Percentiles rank a stretch among this genome's conserved stretches.
phyloP scores from a whole-genome alignment of 2,888 invertebrate genomes.

The Leucophenga montana region DNA sequence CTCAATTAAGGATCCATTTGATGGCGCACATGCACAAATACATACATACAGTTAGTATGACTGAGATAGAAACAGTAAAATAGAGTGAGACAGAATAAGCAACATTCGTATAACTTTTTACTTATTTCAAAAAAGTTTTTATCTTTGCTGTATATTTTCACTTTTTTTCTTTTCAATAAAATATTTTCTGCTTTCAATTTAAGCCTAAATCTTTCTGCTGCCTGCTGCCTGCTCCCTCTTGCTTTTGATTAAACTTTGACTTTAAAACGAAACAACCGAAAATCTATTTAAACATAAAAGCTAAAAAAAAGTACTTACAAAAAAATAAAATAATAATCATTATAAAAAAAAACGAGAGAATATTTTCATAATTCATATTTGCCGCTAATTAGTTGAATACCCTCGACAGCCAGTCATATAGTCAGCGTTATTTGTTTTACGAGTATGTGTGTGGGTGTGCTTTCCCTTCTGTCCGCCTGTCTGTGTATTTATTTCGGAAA shows the following conservation, averaged over 20 bases:
- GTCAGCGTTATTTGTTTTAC: background rate
- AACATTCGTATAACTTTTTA: conserved; percentile 3
- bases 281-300: conserved; percentile 7
- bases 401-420: background rate
- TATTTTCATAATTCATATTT: background rate
- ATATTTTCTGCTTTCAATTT: background rate
- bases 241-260: background rate
- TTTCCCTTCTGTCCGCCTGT: too few relatives aligned
- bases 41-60: conserved; percentile 35
- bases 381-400: conserved; percentile 47
- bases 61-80: background rate
- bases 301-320: too few relatives aligned
- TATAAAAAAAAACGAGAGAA: background rate
- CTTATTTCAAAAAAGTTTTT: conserved; percentile 30
- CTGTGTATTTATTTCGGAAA: conserved; percentile 44
- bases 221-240: background rate
- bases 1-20: conserved; percentile 74
- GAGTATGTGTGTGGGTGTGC: conserved; percentile 8
- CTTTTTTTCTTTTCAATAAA: conserved; percentile 30
- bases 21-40: conserved; percentile 67
- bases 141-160: conserved; percentile 16
- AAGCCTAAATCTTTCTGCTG: conserved; percentile 25
- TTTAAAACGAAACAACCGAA: background rate
- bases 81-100: background rate
- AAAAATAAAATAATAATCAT: conserved; percentile 34